Evolutionary conservation across 2,113 vertebrate species (phyloP).

Genomic region (Motacilla tschutschensis): DNA sequence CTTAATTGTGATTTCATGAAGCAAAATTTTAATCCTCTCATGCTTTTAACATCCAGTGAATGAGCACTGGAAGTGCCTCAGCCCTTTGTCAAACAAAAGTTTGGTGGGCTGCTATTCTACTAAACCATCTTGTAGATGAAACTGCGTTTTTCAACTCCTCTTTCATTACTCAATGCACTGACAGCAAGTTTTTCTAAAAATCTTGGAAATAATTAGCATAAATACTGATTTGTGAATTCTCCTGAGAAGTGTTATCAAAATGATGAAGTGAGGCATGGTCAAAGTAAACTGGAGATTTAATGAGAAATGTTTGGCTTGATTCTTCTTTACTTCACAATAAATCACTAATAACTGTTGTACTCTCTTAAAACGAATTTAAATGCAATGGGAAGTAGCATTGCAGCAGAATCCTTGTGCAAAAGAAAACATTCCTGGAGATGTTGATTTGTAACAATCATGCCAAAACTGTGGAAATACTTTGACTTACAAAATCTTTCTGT

Average conservation of each 20-base stretch:
- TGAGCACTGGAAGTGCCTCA: not conserved
- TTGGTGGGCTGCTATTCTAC: not conserved
- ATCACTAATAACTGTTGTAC: not conserved
- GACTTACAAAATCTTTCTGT: slow-evolving; percentile 18
- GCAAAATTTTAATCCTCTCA: not conserved
- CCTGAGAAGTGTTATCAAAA: not conserved
- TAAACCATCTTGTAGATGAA: not conserved
- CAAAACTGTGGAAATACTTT: not conserved
- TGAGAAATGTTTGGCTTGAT: not conserved
- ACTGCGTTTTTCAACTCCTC: not conserved
- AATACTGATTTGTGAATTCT: not conserved
- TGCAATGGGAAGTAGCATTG: not conserved
- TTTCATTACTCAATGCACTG: not conserved
- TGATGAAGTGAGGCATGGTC: not conserved
- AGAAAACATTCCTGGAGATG: not conserved
- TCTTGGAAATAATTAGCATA: not conserved
- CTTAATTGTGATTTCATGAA: not conserved
- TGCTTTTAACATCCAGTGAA: not conserved
- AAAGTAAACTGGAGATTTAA: not conserved
- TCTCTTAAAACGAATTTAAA: not conserved
- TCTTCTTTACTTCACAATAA: not conserved
- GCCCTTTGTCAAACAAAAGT: not conserved
- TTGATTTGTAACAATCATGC: not conserved
- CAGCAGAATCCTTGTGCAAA: not conserved
- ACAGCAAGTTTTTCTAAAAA: not conserved